These are phyloP conservation scores for Umimayanthus chanpuru DNA, from an alignment of 92 coral and sea anemone genomes.

Conservation along the genomic window DNA sequence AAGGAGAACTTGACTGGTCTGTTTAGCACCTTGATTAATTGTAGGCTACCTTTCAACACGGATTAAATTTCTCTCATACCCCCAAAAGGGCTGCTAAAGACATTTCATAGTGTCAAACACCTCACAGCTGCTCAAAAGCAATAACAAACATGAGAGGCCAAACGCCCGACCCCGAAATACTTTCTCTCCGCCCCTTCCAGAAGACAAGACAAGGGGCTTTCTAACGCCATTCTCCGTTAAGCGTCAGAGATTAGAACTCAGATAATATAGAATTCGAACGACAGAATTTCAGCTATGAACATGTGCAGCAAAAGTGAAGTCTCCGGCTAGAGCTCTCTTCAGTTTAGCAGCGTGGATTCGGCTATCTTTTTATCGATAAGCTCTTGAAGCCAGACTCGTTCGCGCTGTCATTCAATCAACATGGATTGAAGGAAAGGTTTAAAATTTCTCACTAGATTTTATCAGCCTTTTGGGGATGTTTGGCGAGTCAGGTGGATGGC, in stretches of 20 bases:
- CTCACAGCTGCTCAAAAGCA: conserved; percentile 47
- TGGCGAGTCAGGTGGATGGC: conserved; percentile 42
- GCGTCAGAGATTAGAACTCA: conserved; percentile 31
- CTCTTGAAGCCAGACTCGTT: conserved; percentile 39
- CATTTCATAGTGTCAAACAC: conserved; percentile 37
- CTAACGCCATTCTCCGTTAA: conserved; percentile 26
- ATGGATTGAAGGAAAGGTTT: conserved; percentile 23
- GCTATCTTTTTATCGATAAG: conserved; percentile 45
- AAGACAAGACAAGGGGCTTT: conserved; percentile 17
- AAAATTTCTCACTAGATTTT: conserved; percentile 42
- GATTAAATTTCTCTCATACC: conserved; percentile 33
- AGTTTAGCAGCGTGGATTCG: conserved; percentile 26
- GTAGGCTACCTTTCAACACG: conserved; percentile 34
- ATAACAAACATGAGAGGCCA: conserved; percentile 42
- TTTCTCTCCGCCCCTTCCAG: conserved; percentile 44
- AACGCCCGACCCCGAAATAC: conserved; percentile 26
- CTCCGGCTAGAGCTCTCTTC: not conserved
- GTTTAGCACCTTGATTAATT: conserved; percentile 24
- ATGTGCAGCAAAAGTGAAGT: not conserved
- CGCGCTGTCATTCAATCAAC: conserved; percentile 34
- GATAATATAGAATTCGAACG: conserved; percentile 14
- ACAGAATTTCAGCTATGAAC: conserved; percentile 13
- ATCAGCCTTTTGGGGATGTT: conserved; percentile 33
- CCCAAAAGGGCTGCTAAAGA: conserved; percentile 43
- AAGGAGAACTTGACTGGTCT: conserved; percentile 7